Evolutionary conservation across 2,888 invertebrate genomes (phyloP).

Genomic region (Apotomis betuletana): DNA sequence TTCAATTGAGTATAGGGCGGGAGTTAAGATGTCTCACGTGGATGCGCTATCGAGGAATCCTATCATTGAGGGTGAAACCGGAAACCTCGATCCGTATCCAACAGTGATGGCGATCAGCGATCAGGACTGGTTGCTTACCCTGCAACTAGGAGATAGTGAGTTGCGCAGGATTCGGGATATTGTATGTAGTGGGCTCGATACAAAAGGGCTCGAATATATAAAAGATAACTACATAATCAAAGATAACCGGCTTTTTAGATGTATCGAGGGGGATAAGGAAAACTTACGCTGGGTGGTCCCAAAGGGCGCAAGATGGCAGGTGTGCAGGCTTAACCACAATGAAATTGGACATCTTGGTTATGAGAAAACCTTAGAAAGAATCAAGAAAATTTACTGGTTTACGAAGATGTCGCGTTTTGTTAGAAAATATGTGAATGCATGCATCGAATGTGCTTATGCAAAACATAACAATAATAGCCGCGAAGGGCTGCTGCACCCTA

Average conservation of each 20-base stretch:
- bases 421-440: too few species aligned
- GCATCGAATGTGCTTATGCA: too few species aligned
- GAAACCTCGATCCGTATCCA: background rate
- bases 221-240: background rate
- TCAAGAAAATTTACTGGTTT: too few species aligned
- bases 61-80: background rate
- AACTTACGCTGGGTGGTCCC: background rate
- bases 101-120: background rate
- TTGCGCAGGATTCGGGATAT: background rate
- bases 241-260: too few species aligned
- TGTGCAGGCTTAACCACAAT: too few species aligned
- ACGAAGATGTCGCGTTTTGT: too few species aligned
- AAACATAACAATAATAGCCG: too few species aligned
- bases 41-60: conserved; percentile 38
- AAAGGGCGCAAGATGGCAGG: too few species aligned
- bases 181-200: too few species aligned
- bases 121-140: conserved; percentile 1
- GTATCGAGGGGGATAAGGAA: background rate
- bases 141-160: background rate
- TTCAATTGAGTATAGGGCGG: conserved; percentile 30
- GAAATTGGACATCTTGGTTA: too few species aligned
- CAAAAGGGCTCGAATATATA: background rate
- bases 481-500: too few species aligned
- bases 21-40: conserved; percentile 40
- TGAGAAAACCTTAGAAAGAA: too few species aligned